These are phyloP conservation scores for Aethes cnicana DNA, from an alignment of 2,888 invertebrate genomes.

Conservation along the genomic window DNA sequence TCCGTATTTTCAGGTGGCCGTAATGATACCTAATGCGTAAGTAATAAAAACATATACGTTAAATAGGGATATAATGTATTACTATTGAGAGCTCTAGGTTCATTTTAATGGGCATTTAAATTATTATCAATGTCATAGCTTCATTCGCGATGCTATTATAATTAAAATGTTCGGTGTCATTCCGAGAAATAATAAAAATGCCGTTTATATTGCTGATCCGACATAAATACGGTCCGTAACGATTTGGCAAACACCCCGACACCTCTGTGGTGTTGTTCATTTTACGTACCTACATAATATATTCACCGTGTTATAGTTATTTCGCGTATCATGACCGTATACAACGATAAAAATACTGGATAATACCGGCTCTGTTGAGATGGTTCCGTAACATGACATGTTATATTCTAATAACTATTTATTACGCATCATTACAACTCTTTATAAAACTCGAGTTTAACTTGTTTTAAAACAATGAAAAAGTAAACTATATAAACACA, in stretches of 20 bases:
- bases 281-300: constrained; percentile 43
- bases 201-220: constrained; percentile 40
- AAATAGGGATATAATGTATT: no score
- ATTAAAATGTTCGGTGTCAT: constrained; percentile 31
- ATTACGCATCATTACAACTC: no score
- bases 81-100: background rate
- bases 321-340: constrained; percentile 15
- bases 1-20: no score
- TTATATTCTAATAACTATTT: no score
- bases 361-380: constrained; percentile 2
- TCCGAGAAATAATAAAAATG: constrained; percentile 44
- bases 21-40: no score
- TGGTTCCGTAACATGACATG: no score
- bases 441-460: no score
- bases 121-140: constrained; percentile 31
- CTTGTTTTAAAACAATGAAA: no score
- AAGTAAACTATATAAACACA: no score
- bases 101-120: constrained; percentile 20
- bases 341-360: constrained; percentile 15
- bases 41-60: no score
- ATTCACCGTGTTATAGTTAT: constrained; percentile 27
- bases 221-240: constrained; percentile 44
- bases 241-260: constrained; percentile 40
- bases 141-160: constrained; percentile 31
- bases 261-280: constrained; percentile 40